phyloP scores from a whole-genome alignment of 1,140 invertebrate genomes.

The Brachystomella parvula region DNA sequence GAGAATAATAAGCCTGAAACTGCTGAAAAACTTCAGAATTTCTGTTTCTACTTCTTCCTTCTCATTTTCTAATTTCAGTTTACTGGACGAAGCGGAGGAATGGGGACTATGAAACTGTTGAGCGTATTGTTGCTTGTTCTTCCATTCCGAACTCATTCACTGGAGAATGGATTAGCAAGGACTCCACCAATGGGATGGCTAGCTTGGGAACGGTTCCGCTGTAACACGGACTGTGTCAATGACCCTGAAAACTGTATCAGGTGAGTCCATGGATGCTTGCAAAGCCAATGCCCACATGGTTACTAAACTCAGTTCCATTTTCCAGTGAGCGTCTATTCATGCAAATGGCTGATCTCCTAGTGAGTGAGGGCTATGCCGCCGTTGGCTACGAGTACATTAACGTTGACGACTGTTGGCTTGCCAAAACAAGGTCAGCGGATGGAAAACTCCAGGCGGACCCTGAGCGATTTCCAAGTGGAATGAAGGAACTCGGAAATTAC shows the following conservation, averaged over 20 bases:
- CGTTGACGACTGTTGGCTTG: conserved; percentile 93
- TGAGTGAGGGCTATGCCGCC: conserved; percentile 77
- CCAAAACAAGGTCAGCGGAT: conserved; percentile 61
- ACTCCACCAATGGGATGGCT: conserved; percentile 86
- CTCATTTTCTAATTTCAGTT: no score
- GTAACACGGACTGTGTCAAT: conserved; percentile 85
- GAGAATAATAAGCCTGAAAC: no score
- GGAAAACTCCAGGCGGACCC: conserved; percentile 78
- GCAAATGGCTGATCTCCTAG: conserved; percentile 82
- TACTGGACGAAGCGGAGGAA: no score
- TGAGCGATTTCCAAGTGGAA: conserved; percentile 81
- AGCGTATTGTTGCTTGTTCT: conserved; percentile 21
- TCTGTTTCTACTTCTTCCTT: no score
- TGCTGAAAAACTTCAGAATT: no score
- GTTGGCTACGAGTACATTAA: conserved; percentile 88
- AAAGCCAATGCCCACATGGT: no score
- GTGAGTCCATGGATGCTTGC: conserved; percentile 52
- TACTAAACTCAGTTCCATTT: no score
- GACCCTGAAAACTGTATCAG: conserved; percentile 90
- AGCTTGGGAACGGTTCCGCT: conserved; percentile 86
- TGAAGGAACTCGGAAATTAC: conserved; percentile 80
- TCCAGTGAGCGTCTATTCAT: conserved; percentile 81
- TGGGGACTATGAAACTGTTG: conserved; percentile 6
- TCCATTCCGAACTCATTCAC: conserved; percentile 34
- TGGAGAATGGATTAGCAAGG: conserved; percentile 73